These are phyloP conservation scores for Callocephalon fimbriatum DNA, from an alignment of 2,113 vertebrate species.

Conservation along the genomic window DNA sequence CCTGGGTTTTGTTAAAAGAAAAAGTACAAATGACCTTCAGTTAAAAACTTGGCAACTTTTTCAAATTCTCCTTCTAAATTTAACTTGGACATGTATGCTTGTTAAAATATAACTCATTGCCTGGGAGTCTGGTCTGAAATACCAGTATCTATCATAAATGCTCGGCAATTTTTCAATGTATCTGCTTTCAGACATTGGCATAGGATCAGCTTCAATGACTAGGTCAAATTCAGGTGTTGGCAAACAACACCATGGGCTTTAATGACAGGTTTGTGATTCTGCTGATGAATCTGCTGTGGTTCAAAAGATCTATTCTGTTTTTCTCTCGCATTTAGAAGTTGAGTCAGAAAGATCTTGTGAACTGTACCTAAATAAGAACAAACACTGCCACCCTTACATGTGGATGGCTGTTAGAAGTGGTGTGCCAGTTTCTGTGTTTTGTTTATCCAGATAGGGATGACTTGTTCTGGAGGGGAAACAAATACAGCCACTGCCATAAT, in stretches of 20 bases:
- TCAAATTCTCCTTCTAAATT: slow-evolving; percentile 75
- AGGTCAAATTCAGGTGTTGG: slow-evolving; percentile 62
- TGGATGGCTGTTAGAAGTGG: not conserved
- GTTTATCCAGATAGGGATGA: not conserved
- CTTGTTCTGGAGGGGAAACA: not conserved
- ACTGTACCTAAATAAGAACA: slow-evolving; percentile 46
- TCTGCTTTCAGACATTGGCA: slow-evolving; percentile 71
- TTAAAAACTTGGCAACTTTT: slow-evolving; percentile 57
- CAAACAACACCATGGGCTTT: not conserved
- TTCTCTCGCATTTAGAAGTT: slow-evolving; percentile 29
- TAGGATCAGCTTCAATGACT: slow-evolving; percentile 62
- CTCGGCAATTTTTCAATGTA: slow-evolving; percentile 44
- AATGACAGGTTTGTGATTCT: slow-evolving; percentile 42
- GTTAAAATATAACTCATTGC: slow-evolving; percentile 62
- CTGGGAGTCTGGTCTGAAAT: slow-evolving; percentile 50
- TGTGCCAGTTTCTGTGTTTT: not conserved
- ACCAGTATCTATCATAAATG: slow-evolving; percentile 55
- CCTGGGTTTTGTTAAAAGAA: not conserved
- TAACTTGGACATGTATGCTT: slow-evolving; percentile 62
- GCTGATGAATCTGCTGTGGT: not conserved
- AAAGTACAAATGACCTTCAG: slow-evolving; percentile 67
- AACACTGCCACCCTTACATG: not conserved
- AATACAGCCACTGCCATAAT: not conserved
- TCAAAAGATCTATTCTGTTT: slow-evolving; percentile 46
- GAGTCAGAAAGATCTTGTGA: slow-evolving; percentile 41